These are phyloP conservation scores for Brassicogethes aeneus DNA, from an alignment of 2,888 invertebrate species.

Conservation along the genomic window DNA sequence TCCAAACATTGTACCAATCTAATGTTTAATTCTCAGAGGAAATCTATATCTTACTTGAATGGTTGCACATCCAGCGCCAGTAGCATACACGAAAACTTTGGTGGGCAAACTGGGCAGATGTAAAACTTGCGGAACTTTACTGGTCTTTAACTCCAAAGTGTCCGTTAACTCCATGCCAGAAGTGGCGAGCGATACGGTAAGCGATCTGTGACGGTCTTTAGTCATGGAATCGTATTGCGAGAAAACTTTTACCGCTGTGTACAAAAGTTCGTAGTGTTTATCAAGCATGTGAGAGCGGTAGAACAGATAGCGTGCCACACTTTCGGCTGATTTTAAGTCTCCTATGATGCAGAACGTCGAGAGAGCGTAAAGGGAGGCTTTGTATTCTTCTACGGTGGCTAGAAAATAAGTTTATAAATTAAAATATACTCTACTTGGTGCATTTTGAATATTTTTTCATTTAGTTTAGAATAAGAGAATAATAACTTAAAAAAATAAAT, in stretches of 20 bases:
- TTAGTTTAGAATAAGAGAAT: too few species aligned
- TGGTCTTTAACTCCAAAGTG: constrained; percentile 50
- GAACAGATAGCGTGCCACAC: constrained; percentile 54
- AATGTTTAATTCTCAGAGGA: too few species aligned
- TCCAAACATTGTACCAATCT: too few species aligned
- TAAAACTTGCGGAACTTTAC: constrained; percentile 44
- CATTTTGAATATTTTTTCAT: too few species aligned
- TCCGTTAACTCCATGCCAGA: constrained; percentile 65
- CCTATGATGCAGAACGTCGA: constrained; percentile 51
- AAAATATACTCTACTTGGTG: too few species aligned
- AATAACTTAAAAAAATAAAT: too few species aligned
- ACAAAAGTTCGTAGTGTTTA: constrained; percentile 51
- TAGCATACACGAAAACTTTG: constrained; percentile 61
- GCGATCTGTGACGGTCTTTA: constrained; percentile 51
- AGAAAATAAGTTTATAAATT: constrained; percentile 19
- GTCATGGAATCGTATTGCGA: constrained; percentile 51
- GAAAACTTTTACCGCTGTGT: constrained; percentile 53
- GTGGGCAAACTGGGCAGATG: constrained; percentile 57
- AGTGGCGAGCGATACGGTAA: constrained; percentile 58
- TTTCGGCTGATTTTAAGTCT: constrained; percentile 54
- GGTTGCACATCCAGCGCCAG: constrained; percentile 60
- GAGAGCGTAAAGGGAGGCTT: constrained; percentile 52
- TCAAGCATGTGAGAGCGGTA: constrained; percentile 58
- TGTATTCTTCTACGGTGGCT: constrained; percentile 53
- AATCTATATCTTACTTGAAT: constrained; percentile 55